Evolutionary conservation across 2,888 invertebrate genomes (phyloP).

Genomic region (Belgica antarctica): DNA sequence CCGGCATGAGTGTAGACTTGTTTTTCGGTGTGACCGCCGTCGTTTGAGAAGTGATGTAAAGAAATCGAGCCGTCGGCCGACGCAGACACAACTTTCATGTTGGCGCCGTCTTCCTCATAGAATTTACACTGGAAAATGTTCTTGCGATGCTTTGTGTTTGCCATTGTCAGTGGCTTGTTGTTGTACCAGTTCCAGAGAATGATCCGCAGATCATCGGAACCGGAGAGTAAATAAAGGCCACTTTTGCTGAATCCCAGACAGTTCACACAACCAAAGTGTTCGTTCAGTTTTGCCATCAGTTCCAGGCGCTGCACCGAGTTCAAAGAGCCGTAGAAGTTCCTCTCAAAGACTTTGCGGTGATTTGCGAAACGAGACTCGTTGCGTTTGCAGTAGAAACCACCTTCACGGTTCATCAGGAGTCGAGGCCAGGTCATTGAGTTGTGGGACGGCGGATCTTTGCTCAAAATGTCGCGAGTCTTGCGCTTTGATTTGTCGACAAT

Average conservation of each 20-base stretch:
- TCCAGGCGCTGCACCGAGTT: conserved; percentile 79
- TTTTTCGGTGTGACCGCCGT: conserved; percentile 38
- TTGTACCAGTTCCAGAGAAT: conserved; percentile 89
- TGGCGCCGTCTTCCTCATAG: conserved; percentile 68
- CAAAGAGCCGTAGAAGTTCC: conserved; percentile 66
- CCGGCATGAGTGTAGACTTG: conserved; percentile 61
- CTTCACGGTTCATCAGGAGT: conserved; percentile 19
- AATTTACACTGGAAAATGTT: conserved; percentile 64
- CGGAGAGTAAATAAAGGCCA: conserved; percentile 72
- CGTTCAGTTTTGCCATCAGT: conserved; percentile 70
- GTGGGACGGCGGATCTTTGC: conserved; percentile 22
- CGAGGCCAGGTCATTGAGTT: conserved; percentile 22
- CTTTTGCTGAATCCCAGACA: conserved; percentile 83
- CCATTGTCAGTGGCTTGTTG: conserved; percentile 54
- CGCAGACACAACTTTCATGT: conserved; percentile 81
- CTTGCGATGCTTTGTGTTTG: conserved; percentile 27
- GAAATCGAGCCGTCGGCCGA: conserved; percentile 80
- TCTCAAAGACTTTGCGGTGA: conserved; percentile 34
- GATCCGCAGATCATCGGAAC: conserved; percentile 85
- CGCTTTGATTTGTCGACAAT: conserved; percentile 15
- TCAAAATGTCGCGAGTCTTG: conserved; percentile 30
- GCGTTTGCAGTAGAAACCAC: conserved; percentile 30
- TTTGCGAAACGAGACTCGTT: conserved; percentile 29
- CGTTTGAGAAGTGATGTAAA: conserved; percentile 1
- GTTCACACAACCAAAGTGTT: conserved; percentile 89